Conservation (phyloP, 23 tunicate genomes). For the Diplosoma virens region DNA sequence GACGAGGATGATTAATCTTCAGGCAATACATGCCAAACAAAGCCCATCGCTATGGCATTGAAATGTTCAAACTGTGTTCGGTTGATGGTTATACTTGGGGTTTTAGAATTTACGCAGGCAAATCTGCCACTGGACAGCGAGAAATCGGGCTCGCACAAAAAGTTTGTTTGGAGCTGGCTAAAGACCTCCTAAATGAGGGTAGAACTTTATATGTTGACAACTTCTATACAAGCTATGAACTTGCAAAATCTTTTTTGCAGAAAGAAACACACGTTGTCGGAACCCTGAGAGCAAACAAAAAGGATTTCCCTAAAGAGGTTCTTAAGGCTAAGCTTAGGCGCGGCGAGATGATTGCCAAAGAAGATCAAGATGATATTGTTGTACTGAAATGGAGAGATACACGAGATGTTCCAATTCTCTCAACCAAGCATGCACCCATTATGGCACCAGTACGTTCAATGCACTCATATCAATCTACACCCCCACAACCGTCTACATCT, state of each 20-base stretch:
- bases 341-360: constrained; percentile 36
- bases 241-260: constrained; percentile 12
- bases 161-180: constrained; percentile 15
- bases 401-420: constrained; percentile 11
- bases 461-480: constrained; percentile 8
- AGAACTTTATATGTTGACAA: constrained; percentile 36
- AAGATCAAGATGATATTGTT: constrained; percentile 28
- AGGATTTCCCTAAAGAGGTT: constrained; percentile 12
- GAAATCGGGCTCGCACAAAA: constrained; percentile 32
- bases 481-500: background rate
- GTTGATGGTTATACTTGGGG: constrained; percentile 20
- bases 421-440: constrained; percentile 38
- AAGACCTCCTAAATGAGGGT: constrained; percentile 21
- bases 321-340: constrained; percentile 21
- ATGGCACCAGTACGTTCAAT: constrained; percentile 23
- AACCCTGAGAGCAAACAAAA: constrained; percentile 26
- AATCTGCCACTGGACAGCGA: constrained; percentile 20
- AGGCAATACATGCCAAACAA: constrained; percentile 34
- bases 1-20: constrained; percentile 28
- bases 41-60: constrained; percentile 26
- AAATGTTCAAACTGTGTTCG: constrained; percentile 28
- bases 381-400: constrained; percentile 37
- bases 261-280: constrained; percentile 28
- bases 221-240: constrained; percentile 29
- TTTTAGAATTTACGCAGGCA: constrained; percentile 19